Evolutionary conservation across 1,140 invertebrate genomes (phyloP), one percentile per base, ranked within the genome.

Genomic region (Conus ventricosus): DNA sequence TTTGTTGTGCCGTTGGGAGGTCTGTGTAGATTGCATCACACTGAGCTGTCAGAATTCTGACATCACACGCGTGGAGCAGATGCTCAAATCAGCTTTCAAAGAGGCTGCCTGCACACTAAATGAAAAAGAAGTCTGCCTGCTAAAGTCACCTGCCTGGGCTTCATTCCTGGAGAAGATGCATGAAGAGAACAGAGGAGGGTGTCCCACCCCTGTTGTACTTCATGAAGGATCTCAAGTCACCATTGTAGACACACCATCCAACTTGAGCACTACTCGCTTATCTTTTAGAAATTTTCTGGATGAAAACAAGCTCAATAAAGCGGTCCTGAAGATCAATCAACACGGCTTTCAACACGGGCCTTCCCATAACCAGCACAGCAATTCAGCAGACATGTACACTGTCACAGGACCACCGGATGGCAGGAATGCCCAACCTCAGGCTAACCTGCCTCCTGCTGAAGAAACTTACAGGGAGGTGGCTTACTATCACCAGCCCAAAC

Each of bases 1-100:
- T 53, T 23, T 81, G 39, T 10, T 81, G 80, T 81, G 80, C 80
- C n/a, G 55, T 51, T 81, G 80, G 80, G 80, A 81, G 39, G 4
- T 81, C 27, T 81, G 39, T 81, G 80, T 55, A 4, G 23, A 81
- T 17, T 13, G 7, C 39, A 81, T 81, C 51, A 54, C 23, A 13
- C 39, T 81, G 1, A 81, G 51, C 39, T 8, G 80, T 23, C 80
- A 81, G 51, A 17, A 6, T 53, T 81, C 80, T 54, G 80, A 81
- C 20, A 5, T 54, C 4, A 6, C 51, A 20, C 80, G 80, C 20
- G 4, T 81, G 15, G 15, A 81, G 23, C 5, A 81, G 15, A 53
- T 81, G 51, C 54, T 81, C 51, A 23, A 54, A 7, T 23, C 17
- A 5, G 80, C 80, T 81, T 81, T 81, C 51, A 25, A 81, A 23